A percentile compares a stretch with the other conserved stretches of the same genome.
phyloP scores from a whole-genome alignment of 2,113 vertebrate genomes.

The Tupaia tana region DNA sequence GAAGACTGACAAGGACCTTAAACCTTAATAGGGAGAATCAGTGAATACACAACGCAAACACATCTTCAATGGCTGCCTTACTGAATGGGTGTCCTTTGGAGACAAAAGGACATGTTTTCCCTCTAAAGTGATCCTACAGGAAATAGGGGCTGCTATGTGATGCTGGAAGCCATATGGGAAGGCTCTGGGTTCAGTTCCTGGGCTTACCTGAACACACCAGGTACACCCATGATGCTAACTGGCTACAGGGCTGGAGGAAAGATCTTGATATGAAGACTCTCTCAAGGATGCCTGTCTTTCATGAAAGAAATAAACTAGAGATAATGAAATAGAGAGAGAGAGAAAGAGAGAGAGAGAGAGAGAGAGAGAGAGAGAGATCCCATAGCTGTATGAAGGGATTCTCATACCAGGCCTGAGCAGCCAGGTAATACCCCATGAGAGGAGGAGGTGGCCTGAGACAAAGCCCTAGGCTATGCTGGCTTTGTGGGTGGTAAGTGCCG shows the following conservation, averaged over 20 bases:
- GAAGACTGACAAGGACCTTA: not conserved
- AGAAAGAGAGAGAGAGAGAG: no score
- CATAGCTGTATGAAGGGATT: not conserved
- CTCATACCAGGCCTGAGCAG: not conserved
- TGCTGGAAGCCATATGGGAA: no score
- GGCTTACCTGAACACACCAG: no score
- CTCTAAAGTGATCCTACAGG: not conserved
- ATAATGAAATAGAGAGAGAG: no score
- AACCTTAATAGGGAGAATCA: not conserved
- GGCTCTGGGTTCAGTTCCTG: no score
- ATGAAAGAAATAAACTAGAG: no score
- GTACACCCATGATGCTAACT: no score
- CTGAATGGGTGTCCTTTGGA: not conserved
- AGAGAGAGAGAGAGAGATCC: not conserved
- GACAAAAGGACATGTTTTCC: not conserved
- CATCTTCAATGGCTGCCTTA: not conserved
- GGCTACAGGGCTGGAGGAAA: no score
- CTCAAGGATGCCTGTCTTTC: no score
- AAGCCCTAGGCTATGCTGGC: not conserved
- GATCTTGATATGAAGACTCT: no score
- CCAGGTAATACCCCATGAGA: not conserved
- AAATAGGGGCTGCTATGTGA: no score
- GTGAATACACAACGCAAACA: fast-evolving
- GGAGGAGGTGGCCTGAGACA: not conserved
- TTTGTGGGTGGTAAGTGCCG: not conserved